phyloP scores from a whole-genome alignment of 2,888 invertebrate species.

The Ceriagrion tenellum region DNA sequence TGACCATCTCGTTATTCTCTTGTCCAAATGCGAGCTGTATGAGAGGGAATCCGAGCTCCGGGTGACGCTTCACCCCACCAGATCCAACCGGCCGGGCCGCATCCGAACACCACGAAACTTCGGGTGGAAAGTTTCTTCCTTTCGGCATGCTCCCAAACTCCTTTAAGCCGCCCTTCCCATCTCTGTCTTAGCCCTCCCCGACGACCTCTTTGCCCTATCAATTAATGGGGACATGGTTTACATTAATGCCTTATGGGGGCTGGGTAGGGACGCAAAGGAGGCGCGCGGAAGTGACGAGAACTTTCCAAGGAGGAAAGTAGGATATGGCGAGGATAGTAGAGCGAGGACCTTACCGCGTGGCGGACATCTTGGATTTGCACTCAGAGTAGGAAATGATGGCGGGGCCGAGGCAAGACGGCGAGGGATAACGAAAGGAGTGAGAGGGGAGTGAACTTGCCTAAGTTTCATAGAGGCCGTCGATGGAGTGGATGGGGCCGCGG shows the following conservation, averaged over 20 bases:
- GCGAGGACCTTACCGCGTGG: not conserved
- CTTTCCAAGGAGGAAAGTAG: not conserved
- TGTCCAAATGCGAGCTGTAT: not conserved
- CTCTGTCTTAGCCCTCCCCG: not conserved
- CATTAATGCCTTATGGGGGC: slow-evolving; percentile 30
- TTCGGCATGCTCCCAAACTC: not conserved
- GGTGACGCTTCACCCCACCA: not conserved
- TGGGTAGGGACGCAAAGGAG: not conserved
- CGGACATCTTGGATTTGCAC: slow-evolving; percentile 1
- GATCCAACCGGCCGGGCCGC: not conserved
- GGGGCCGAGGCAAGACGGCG: not conserved
- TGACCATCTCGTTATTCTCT: not conserved
- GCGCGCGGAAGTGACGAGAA: not conserved
- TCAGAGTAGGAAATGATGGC: not conserved
- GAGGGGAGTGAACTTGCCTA: not conserved
- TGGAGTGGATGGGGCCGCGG: not conserved
- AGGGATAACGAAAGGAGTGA: not conserved
- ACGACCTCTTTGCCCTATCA: slow-evolving; percentile 41
- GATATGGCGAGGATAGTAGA: not conserved
- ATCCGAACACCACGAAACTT: not conserved
- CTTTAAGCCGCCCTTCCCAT: not conserved
- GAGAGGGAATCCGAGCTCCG: not conserved
- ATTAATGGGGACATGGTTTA: slow-evolving; percentile 48
- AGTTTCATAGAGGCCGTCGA: not conserved
- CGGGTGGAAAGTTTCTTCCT: not conserved